Percentiles rank a stretch among this genome's conserved stretches.
Conservation (phyloP, 2,797 vertebrate genomes). For the Coregonus suidteri region DNA sequence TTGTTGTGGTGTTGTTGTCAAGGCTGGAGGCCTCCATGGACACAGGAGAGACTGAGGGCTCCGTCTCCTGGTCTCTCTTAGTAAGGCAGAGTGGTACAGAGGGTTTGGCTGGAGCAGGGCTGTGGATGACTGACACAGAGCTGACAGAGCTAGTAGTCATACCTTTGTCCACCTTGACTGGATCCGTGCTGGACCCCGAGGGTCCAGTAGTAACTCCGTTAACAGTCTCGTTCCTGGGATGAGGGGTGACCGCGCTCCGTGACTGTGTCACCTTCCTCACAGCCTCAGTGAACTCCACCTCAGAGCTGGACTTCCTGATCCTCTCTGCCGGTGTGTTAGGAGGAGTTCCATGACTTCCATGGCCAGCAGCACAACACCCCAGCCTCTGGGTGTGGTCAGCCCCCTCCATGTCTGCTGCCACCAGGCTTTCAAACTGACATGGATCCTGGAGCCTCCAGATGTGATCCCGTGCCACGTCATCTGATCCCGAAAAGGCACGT, state of each 20-base stretch:
- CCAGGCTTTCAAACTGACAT: conserved; percentile 20
- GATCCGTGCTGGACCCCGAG: neutral
- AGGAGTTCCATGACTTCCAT: too few species aligned
- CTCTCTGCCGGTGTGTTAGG: conserved; percentile 26
- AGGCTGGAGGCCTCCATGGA: conserved; percentile 38
- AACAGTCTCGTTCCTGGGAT: conserved; percentile 15
- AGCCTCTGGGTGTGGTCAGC: conserved; percentile 22
- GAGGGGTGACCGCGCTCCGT: neutral
- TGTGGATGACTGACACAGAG: conserved; percentile 19
- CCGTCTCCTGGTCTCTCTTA: conserved; percentile 49
- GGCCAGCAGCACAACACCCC: conserved; percentile 3
- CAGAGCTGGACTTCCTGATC: conserved; percentile 31
- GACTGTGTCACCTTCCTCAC: conserved; percentile 57
- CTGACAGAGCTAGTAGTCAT: neutral
- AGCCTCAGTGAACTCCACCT: conserved; percentile 59
- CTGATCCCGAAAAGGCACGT: conserved; percentile 47
- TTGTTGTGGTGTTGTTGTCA: conserved; percentile 18
- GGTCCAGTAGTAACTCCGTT: conserved; percentile 2
- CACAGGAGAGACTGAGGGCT: conserved; percentile 33
- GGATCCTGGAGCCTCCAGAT: conserved; percentile 22
- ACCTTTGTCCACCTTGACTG: neutral
- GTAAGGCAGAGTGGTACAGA: conserved; percentile 61
- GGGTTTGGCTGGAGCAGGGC: conserved; percentile 35
- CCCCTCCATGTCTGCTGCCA: conserved; percentile 31
- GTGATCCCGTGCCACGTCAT: conserved; percentile 31